These are phyloP conservation scores for Luidia sarsii DNA, from an alignment of 53 echinoderm and acorn worm species.

Conservation along the genomic window DNA sequence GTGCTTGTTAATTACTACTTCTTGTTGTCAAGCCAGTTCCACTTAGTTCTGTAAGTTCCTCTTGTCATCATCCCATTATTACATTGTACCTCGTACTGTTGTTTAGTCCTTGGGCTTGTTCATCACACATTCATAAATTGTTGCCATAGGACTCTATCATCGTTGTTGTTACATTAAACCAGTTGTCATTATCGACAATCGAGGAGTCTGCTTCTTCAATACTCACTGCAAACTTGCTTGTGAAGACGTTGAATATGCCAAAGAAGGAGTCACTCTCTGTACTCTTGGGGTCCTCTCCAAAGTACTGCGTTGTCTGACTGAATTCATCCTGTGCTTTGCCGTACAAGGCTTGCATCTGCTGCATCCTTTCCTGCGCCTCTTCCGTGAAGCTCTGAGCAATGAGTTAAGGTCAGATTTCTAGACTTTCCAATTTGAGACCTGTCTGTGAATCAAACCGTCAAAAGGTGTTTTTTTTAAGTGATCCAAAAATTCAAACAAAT, in stretches of 20 bases:
- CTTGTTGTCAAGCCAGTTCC: no score
- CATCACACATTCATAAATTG: no score
- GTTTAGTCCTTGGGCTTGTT: no score
- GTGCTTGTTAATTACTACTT: no score
- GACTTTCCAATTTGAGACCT: background rate
- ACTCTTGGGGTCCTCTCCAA: conserved; percentile 79
- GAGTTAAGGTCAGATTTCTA: background rate
- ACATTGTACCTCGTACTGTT: no score
- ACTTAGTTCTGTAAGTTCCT: no score
- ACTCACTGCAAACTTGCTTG: conserved; percentile 92
- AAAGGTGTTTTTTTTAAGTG: background rate
- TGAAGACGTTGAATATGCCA: conserved; percentile 89
- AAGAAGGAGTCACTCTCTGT: conserved; percentile 90
- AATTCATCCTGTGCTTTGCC: conserved; percentile 68
- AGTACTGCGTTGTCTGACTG: conserved; percentile 87
- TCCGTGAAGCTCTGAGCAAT: conserved; percentile 53
- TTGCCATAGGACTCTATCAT: no score
- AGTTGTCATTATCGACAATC: no score
- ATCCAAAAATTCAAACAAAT: no score
- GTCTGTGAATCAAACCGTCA: no score
- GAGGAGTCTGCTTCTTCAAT: background rate
- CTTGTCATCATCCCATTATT: no score
- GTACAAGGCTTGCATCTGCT: conserved; percentile 27
- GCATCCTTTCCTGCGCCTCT: conserved; percentile 66
- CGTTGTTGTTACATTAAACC: no score